A percentile compares a stretch with the other conserved stretches of the same genome.
phyloP scores from a whole-genome alignment of 2,888 invertebrate species.

The Drosophila helvetica region DNA sequence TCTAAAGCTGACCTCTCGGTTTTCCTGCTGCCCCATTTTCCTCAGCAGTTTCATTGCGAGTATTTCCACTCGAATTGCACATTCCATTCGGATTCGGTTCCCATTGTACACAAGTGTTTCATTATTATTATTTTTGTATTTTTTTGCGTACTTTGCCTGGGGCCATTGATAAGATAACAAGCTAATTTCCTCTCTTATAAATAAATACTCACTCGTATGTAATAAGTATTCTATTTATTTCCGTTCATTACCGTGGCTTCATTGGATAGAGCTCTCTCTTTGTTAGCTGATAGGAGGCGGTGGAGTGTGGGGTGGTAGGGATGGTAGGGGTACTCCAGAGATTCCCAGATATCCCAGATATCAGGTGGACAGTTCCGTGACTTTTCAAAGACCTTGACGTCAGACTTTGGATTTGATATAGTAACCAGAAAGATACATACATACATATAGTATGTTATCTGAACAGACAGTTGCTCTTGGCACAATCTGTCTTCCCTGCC shows the following conservation, averaged over 20 bases:
- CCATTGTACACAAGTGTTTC: constrained; percentile 18
- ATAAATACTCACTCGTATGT: constrained; percentile 20
- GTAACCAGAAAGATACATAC: constrained; percentile 9
- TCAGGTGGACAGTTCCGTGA: constrained; percentile 42
- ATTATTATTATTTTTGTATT: constrained; percentile 2
- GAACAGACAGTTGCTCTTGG: no score
- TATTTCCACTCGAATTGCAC: constrained; percentile 24
- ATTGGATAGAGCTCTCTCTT: constrained; percentile 18
- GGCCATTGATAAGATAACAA: constrained; percentile 33
- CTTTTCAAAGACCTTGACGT: constrained; percentile 68
- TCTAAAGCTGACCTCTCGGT: background rate
- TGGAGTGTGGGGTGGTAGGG: background rate
- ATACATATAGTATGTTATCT: no score
- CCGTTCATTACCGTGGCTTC: constrained; percentile 62
- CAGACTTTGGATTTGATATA: constrained; percentile 24
- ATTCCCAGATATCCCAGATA: constrained; percentile 21
- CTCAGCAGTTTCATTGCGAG: no score
- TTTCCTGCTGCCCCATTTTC: constrained; percentile 13
- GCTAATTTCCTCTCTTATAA: constrained; percentile 21
- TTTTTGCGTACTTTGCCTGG: constrained; percentile 3
- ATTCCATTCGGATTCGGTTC: constrained; percentile 36
- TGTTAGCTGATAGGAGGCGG: background rate
- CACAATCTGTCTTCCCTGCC: constrained; percentile 21
- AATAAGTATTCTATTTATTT: constrained; percentile 41
- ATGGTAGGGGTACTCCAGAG: constrained; percentile 26